These are phyloP conservation scores for Bellardia pandia DNA, from an alignment of 2,888 invertebrate species.

Conservation along the genomic window DNA sequence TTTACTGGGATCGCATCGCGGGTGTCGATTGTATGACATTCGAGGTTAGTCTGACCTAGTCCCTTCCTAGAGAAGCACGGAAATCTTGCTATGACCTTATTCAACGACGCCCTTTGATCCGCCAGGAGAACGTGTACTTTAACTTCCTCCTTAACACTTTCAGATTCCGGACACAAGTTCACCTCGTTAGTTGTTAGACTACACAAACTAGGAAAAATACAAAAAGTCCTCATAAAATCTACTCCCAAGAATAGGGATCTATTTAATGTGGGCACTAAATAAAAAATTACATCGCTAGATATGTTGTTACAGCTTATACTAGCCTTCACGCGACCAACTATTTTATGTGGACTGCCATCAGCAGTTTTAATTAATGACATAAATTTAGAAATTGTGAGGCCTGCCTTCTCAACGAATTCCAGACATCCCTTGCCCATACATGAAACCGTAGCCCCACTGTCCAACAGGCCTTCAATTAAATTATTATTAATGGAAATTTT, in stretches of 20 bases:
- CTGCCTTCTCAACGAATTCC: not conserved
- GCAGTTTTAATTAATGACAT: constrained; percentile 22
- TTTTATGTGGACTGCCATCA: constrained; percentile 28
- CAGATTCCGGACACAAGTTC: not conserved
- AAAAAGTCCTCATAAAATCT: constrained; percentile 26
- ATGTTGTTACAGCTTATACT: not conserved
- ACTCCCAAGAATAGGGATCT: constrained; percentile 28
- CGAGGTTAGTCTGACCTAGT: not conserved
- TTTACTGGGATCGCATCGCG: constrained; percentile 16
- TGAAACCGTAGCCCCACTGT: constrained; percentile 24
- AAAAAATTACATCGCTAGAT: not conserved
- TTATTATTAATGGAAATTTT: not conserved
- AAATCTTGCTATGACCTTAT: not conserved
- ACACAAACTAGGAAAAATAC: not conserved
- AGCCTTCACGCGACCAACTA: not conserved
- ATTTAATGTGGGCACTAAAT: constrained; percentile 13
- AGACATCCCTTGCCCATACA: not conserved
- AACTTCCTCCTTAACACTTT: not conserved
- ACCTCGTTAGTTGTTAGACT: constrained; percentile 31
- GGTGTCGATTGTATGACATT: constrained; percentile 5
- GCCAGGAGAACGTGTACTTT: not conserved
- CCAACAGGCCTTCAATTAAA: constrained; percentile 18
- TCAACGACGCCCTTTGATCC: not conserved
- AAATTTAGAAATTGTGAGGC: not conserved
- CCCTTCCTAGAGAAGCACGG: not conserved